Conservation (phyloP, 1,140 invertebrate species). For the Drosophila kohkoa region DNA sequence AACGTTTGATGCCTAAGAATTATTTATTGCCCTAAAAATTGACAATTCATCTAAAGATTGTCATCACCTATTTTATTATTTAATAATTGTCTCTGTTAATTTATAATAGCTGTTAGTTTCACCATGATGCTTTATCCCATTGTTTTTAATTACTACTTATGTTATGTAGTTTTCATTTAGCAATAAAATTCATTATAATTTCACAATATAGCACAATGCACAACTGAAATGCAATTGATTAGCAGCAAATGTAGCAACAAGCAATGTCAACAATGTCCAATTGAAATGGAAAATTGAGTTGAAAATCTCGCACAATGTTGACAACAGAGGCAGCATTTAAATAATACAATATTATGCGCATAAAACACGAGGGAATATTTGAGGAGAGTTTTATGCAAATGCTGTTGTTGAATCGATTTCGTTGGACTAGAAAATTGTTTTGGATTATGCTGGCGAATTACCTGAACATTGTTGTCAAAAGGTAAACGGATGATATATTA, state of each 20-base stretch:
- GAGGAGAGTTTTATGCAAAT: conserved; percentile 7
- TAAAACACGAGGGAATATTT: not conserved
- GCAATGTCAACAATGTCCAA: too few species aligned
- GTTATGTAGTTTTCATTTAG: too few species aligned
- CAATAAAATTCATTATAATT: too few species aligned
- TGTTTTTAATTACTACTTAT: too few species aligned
- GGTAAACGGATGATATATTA: conserved; percentile 11
- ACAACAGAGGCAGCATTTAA: not conserved
- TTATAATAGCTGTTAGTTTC: too few species aligned
- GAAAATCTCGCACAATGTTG: conserved; percentile 6
- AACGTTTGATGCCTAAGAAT: too few species aligned
- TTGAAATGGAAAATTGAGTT: not conserved
- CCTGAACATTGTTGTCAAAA: not conserved
- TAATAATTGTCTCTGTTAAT: too few species aligned
- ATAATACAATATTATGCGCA: not conserved
- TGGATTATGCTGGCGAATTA: conserved; percentile 1
- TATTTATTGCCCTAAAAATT: too few species aligned
- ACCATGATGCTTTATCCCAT: too few species aligned
- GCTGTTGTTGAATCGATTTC: not conserved
- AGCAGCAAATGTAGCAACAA: too few species aligned
- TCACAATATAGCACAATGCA: not conserved
- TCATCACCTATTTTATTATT: too few species aligned
- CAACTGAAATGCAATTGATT: conserved; percentile 1
- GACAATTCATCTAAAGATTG: too few species aligned
- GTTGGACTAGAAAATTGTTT: not conserved